Percentiles rank a stretch among this genome's conserved stretches.
phyloP scores from a whole-genome alignment of 2,888 invertebrate species.

The Brachycybe producta region DNA sequence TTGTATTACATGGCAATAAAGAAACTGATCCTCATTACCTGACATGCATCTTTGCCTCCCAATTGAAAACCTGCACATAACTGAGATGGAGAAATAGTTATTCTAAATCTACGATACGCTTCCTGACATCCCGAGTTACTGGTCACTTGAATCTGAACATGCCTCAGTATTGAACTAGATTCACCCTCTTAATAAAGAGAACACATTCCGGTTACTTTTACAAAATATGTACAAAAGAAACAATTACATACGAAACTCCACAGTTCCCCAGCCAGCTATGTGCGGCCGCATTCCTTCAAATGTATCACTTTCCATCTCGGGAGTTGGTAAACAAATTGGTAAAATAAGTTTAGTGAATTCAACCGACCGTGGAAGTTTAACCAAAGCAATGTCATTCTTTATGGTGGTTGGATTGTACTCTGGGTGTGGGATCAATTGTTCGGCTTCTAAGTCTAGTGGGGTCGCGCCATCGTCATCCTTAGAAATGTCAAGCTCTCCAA shows the following conservation, averaged over 20 bases:
- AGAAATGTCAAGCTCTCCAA: conserved; percentile 19
- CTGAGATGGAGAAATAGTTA: conserved; percentile 17
- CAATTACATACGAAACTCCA: conserved; percentile 52
- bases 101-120: conserved; percentile 43
- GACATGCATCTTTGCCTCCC: conserved; percentile 59
- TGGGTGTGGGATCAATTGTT: conserved; percentile 50
- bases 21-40: conserved; percentile 39
- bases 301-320: conserved; percentile 40
- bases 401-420: conserved; percentile 47
- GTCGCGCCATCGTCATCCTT: conserved; percentile 19
- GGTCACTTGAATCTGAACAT: conserved; percentile 57
- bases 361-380: conserved; percentile 47
- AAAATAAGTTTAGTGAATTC: conserved; percentile 46
- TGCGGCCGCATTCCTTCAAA: conserved; percentile 50
- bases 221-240: no score
- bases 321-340: conserved; percentile 61
- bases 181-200: conserved; percentile 46
- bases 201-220: no score
- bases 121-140: conserved; percentile 45
- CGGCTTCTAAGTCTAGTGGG: conserved; percentile 25
- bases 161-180: conserved; percentile 48
- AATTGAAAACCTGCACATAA: conserved; percentile 53
- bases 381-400: conserved; percentile 64
- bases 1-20: neutral
- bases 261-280: conserved; percentile 73